Conservation (phyloP, 1,140 invertebrate genomes). For the Drosophila subobscura region DNA sequence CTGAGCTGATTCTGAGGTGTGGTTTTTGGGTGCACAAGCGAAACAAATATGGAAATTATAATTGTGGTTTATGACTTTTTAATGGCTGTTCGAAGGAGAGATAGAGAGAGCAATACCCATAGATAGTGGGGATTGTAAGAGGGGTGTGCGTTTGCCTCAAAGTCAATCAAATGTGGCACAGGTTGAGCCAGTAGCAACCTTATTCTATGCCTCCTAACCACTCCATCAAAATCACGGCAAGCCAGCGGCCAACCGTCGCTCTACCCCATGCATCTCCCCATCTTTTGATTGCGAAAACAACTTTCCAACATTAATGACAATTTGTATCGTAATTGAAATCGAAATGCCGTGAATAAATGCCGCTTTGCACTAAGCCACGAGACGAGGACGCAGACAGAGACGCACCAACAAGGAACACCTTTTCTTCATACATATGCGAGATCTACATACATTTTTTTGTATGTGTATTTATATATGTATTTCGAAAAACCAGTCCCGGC, state of each 20-base stretch:
- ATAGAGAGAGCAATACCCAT: slow-evolving; percentile 1
- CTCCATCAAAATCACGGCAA: slow-evolving; percentile 47
- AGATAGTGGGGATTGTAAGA: too few species aligned
- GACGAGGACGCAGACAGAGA: slow-evolving; percentile 48
- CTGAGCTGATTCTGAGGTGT: slow-evolving; percentile 61
- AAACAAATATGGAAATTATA: slow-evolving; percentile 71
- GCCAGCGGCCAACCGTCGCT: neutral
- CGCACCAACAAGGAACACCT: slow-evolving; percentile 76
- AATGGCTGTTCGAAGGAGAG: slow-evolving; percentile 39
- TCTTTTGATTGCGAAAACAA: slow-evolving; percentile 67
- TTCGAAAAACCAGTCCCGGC: slow-evolving; percentile 60
- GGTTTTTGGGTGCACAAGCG: slow-evolving; percentile 70
- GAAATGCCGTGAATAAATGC: slow-evolving; percentile 82
- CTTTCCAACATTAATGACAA: slow-evolving; percentile 82
- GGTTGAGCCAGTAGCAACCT: slow-evolving; percentile 48
- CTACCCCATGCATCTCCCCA: neutral
- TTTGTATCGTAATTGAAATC: slow-evolving; percentile 83
- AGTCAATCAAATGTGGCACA: slow-evolving; percentile 78
- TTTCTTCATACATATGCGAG: slow-evolving; percentile 31
- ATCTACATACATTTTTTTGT: too few species aligned
- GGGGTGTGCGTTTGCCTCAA: slow-evolving; percentile 16
- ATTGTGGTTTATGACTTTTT: slow-evolving; percentile 76
- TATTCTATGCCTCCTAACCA: slow-evolving; percentile 52
- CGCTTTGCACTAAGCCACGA: slow-evolving; percentile 73
- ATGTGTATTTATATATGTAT: slow-evolving; percentile 11